Evolutionary conservation across 2,888 invertebrate species (phyloP).

Genomic region (Clivina fossor): DNA sequence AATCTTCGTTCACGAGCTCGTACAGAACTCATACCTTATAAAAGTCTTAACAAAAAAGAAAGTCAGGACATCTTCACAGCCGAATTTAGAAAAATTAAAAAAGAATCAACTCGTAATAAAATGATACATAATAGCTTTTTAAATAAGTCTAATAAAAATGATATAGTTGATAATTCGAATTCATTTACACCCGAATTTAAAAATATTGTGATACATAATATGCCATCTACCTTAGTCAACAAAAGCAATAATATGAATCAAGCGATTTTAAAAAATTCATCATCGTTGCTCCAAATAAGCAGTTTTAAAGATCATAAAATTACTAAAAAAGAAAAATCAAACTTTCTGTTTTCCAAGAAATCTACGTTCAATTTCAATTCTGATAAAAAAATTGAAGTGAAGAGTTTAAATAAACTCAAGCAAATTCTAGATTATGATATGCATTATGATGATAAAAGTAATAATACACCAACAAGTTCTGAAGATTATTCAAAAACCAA

Average conservation of each 20-base stretch:
- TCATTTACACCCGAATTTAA: constrained; percentile 40
- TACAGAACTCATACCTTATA: constrained; percentile 53
- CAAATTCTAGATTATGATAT: constrained; percentile 58
- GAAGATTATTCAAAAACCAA: constrained; percentile 39
- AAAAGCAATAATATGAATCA: constrained; percentile 6
- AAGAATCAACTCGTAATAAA: constrained; percentile 55
- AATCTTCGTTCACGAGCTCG: constrained; percentile 58
- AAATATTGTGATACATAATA: constrained; percentile 30
- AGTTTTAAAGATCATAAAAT: constrained; percentile 18
- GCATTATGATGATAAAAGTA: constrained; percentile 50
- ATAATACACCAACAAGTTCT: constrained; percentile 43
- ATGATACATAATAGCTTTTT: constrained; percentile 53
- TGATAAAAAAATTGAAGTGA: constrained; percentile 48
- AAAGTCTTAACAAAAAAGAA: constrained; percentile 64
- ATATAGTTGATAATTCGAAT: constrained; percentile 42
- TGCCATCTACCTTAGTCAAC: constrained; percentile 34
- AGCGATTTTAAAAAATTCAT: constrained; percentile 12
- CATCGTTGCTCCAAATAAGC: constrained; percentile 1
- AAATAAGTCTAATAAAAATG: constrained; percentile 24
- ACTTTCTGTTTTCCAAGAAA: constrained; percentile 28
- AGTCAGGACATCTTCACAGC: constrained; percentile 82
- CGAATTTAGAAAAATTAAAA: constrained; percentile 78
- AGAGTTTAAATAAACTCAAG: constrained; percentile 64
- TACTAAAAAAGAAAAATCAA: constrained; percentile 26
- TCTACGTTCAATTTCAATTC: constrained; percentile 32